Evolutionary conservation across 1,140 invertebrate species (phyloP), one percentile per base, ranked within the genome.

Genomic region (Diabrotica virgifera): DNA sequence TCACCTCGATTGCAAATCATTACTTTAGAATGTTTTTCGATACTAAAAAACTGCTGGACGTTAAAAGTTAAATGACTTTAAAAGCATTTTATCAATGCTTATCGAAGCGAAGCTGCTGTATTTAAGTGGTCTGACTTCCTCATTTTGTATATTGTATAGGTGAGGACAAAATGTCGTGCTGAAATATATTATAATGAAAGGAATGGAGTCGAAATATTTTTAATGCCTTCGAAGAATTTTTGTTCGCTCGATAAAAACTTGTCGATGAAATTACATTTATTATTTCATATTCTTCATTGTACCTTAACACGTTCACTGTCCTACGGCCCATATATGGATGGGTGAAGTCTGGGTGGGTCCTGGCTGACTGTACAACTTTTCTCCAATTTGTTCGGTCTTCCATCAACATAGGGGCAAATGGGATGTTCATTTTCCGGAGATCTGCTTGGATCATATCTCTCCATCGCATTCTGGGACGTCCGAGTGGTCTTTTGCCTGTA

Each of bases 21-120:
- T 46, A 46, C n/a, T 57, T 37, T 0, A 57, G 37, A 57, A 36
- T n/a, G 55, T 57, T 57, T 57, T 36, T 12, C n/a, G 36, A 57
- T 36, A n/a, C 9, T 57, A 36, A 57, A 57, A 57, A 57, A 57
- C 37, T 12, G 10, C 36, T 36, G 12, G 36, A n/a, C 55, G 55
- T 57, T 57, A n/a, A 36, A 57, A 57, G 12, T 57, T 40, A 37
- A 57, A 57, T 36, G 35, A 36, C 35, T 57, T 57, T 57, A 37
- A 57, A 57, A 57, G 55, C 55, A 55, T 55, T 55, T n/a, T 36
- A 36, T 57, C 55, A n/a, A 12, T 36, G 6, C 24, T 57, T 57
- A 57, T 57, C 36, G 55, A 37, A 57, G 24, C 55, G 36, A 57
- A 57, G n/a, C 55, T 36, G 10, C 7, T 11, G 55, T 36, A 57